These are phyloP conservation scores for Pan troglodytes DNA, from an alignment of 2,113 vertebrate species.

Conservation along the genomic window DNA sequence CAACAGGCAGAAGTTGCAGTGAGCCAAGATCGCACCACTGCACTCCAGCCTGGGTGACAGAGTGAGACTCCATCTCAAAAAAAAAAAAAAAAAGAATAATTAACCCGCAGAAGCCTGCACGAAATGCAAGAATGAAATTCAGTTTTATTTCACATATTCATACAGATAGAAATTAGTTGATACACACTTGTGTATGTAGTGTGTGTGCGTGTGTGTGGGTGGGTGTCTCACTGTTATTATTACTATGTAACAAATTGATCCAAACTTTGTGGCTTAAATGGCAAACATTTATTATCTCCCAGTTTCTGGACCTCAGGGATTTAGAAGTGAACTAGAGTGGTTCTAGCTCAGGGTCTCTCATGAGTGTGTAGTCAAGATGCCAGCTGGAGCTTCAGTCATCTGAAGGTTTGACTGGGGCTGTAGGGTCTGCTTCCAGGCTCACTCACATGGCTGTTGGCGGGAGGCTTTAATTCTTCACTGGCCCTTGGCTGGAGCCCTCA, in stretches of 20 bases:
- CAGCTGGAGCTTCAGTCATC: background rate
- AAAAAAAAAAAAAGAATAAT: background rate
- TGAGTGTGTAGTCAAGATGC: background rate
- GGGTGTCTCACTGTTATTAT: background rate
- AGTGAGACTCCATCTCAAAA: no score
- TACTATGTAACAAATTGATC: background rate
- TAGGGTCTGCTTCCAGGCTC: background rate
- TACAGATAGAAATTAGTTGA: background rate
- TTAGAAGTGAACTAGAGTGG: background rate
- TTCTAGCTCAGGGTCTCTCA: background rate
- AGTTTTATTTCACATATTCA: constrained; percentile 9
- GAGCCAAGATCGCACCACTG: no score
- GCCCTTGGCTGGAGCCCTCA: background rate
- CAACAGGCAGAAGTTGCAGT: no score
- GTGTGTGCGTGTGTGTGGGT: background rate
- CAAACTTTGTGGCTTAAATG: background rate
- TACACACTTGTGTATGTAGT: background rate
- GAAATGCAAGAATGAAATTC: background rate
- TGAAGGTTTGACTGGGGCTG: background rate
- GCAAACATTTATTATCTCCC: background rate
- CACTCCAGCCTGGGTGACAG: no score
- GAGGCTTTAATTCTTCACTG: background rate
- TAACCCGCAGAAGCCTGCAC: background rate
- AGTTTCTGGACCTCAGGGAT: background rate
- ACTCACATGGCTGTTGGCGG: background rate